These are phyloP conservation scores for Planococcus citri DNA, from an alignment of 1,140 invertebrate species.

Conservation along the genomic window DNA sequence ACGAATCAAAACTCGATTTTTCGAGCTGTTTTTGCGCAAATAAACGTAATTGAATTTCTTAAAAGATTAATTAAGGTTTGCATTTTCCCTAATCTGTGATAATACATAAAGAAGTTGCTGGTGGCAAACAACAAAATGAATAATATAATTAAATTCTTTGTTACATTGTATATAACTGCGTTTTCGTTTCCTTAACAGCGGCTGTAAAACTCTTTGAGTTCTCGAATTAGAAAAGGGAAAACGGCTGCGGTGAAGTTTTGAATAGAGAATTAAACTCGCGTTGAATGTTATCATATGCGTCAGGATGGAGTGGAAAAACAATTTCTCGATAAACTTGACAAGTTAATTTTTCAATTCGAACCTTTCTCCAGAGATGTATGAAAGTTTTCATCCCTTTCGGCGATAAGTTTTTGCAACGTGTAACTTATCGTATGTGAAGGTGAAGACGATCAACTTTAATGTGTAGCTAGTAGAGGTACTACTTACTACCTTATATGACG, in stretches of 20 bases:
- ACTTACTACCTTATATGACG: too few species aligned
- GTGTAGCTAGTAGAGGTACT: too few species aligned
- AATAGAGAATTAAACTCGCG: background rate
- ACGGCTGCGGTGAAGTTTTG: background rate
- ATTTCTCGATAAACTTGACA: background rate
- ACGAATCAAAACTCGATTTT: too few species aligned
- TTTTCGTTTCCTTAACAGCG: background rate
- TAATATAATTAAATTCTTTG: slow-evolving; percentile 3
- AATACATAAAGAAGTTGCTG: background rate
- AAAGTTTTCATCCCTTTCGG: too few species aligned
- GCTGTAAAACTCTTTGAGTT: background rate
- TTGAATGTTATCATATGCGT: background rate
- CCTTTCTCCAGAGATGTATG: background rate
- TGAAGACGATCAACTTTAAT: too few species aligned
- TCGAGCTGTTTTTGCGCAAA: background rate
- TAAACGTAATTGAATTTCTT: background rate
- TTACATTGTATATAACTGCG: slow-evolving; percentile 7
- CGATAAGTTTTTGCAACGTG: too few species aligned
- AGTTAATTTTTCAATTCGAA: background rate
- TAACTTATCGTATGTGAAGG: too few species aligned
- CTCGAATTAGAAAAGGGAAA: background rate
- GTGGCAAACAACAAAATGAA: background rate
- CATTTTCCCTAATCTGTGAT: background rate
- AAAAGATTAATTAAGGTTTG: background rate
- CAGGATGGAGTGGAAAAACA: background rate